phyloP scores from a whole-genome alignment of 2,113 vertebrate species.

The Cranoglanis bouderius region DNA sequence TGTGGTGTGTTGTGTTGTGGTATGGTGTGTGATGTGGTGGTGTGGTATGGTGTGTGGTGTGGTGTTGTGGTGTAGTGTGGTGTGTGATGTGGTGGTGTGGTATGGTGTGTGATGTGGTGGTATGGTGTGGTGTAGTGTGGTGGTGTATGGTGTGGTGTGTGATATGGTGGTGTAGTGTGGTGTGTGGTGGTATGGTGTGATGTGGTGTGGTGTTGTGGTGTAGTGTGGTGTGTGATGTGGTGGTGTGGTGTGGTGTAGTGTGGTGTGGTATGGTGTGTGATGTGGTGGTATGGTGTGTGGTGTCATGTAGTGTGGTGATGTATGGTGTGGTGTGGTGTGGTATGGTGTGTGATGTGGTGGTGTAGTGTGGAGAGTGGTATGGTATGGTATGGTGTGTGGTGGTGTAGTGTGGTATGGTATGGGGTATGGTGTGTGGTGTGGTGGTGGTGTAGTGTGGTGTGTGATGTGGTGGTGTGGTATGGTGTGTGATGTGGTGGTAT shows the following conservation, averaged over 20 bases:
- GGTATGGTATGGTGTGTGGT: no score
- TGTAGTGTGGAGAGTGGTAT: no score
- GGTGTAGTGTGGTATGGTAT: background rate
- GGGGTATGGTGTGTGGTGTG: no score
- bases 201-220: background rate
- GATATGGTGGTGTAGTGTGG: background rate
- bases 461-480: background rate
- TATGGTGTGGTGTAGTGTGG: background rate
- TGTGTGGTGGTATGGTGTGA: background rate
- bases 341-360: background rate
- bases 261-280: background rate
- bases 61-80: background rate
- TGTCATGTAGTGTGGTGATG: background rate
- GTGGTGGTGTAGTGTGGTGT: background rate
- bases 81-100: background rate
- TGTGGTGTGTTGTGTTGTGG: background rate
- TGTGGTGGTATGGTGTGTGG: background rate
- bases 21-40: background rate
- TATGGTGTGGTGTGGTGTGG: background rate
- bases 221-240: background rate
- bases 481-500: background rate
- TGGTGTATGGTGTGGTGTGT: no score
- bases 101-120: background rate
- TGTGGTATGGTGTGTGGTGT: background rate
- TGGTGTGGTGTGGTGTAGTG: background rate